Evolutionary conservation across 1,140 invertebrate genomes (phyloP), one percentile per base, ranked within the genome.

Genomic region (Drosophila nasuta): DNA sequence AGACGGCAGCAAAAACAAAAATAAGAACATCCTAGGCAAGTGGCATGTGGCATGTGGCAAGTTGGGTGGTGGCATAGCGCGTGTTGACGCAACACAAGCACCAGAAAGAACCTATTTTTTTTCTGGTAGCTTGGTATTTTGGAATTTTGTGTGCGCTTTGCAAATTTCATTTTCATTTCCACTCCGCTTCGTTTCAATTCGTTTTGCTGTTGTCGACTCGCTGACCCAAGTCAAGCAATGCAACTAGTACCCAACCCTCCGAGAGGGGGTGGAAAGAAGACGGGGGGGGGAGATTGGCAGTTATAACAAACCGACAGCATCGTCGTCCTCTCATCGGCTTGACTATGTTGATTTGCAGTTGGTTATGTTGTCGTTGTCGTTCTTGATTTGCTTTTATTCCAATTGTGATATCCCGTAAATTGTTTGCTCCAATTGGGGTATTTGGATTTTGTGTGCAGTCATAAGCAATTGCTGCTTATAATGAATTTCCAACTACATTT

Each of bases 101-200:
- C 6, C 35, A 60, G 46, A n/a, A 20, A 20, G 13, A 45, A 48
- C 28, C 20, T 25, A 67, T 76, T 63, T 60, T 70, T 64, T 73
- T 73, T 60, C 70, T 73, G 79, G 65, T 70, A 66, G 51, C 33
- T 83, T 70, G 81, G 72, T 65, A 69, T 83, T 75, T 75, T 45
- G 49, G 77, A 82, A 87, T 65, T 78, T 78, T 78, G 54, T 78
- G 54, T 58, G 66, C 60, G 66, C 66, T 66, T 25, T 63, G 71
- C 72, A 65, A 79, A 67, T 82, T 87, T 87, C 73, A 88, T 82
- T 87, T 25, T 88, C 28, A 70, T 68, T 74, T 69, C 57, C 57
- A 33, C 43, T 60, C 33, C 48, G 41, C 17, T 51, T 43, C 51
- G 28, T 65, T 57, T 52, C 41, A 13, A 11, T 43, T 17, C 58